Percentiles rank a stretch among this genome's conserved stretches.
Conservation (phyloP, 2,113 vertebrate species). For the Phoenicopterus ruber region DNA sequence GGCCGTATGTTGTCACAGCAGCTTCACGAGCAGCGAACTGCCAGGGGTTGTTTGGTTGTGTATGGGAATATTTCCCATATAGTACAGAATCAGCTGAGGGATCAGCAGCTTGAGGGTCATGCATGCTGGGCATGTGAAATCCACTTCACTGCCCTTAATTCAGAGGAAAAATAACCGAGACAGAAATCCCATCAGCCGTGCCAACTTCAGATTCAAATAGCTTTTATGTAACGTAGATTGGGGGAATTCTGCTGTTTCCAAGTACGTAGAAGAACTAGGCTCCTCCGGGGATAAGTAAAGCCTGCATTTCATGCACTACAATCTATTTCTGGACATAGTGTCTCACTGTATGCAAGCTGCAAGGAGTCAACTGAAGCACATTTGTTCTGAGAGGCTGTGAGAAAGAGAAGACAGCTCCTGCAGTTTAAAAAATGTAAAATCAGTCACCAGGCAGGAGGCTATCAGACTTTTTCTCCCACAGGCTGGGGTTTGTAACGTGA, state of each 20-base stretch:
- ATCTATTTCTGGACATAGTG: not conserved
- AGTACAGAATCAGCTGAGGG: not conserved
- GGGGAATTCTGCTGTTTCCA: not conserved
- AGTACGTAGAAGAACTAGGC: not conserved
- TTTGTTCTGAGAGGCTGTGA: not conserved
- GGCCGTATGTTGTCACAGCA: not conserved
- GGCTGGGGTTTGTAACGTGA: not conserved
- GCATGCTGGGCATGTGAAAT: rapidly evolving
- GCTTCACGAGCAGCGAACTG: not conserved
- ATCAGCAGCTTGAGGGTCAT: not conserved
- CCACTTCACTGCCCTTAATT: not conserved
- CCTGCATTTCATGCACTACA: not conserved
- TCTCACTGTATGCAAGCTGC: not conserved
- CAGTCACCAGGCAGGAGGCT: not conserved
- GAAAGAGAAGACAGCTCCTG: not conserved
- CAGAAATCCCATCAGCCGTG: not conserved
- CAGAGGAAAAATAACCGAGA: not conserved
- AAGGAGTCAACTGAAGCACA: not conserved
- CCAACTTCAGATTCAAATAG: not conserved
- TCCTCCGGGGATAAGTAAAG: not conserved
- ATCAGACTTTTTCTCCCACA: not conserved
- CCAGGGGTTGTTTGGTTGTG: not conserved
- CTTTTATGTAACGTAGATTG: rapidly evolving
- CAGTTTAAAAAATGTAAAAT: not conserved
- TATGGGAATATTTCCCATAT: not conserved